phyloP scores from a whole-genome alignment of 2,888 invertebrate genomes.

The Halictus ligatus region DNA sequence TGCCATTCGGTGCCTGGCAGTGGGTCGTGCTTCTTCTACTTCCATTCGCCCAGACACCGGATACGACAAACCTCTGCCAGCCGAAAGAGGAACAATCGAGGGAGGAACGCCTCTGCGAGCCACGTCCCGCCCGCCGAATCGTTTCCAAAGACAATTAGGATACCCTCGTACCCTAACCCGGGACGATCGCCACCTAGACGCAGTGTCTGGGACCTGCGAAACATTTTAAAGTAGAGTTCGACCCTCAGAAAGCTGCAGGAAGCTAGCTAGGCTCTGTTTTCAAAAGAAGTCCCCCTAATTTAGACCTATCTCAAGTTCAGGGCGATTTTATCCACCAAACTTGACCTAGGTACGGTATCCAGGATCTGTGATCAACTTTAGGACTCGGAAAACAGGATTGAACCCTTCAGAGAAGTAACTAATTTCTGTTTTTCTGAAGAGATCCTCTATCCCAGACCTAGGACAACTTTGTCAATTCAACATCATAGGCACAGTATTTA shows the following conservation, averaged over 20 bases:
- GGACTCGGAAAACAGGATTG: neutral
- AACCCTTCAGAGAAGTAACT: neutral
- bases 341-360: neutral
- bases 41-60: conserved; percentile 65
- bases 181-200: neutral
- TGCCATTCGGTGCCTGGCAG: conserved; percentile 82
- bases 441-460: neutral
- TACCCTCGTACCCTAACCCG: neutral
- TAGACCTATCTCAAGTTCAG: neutral
- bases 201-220: neutral
- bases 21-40: conserved; percentile 69
- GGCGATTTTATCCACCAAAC: no score
- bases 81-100: conserved; percentile 49
- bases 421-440: neutral
- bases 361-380: neutral
- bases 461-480: neutral
- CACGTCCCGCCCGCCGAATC: neutral
- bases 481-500: neutral
- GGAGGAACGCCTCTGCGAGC: conserved; percentile 2
- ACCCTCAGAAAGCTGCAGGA: neutral
- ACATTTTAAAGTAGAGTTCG: neutral
- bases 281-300: neutral
- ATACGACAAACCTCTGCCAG: conserved; percentile 57
- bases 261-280: neutral
- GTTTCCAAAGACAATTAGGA: conserved; percentile 11